These are phyloP conservation scores for Emmelina monodactyla DNA, from an alignment of 2,888 invertebrate genomes.

Conservation along the genomic window DNA sequence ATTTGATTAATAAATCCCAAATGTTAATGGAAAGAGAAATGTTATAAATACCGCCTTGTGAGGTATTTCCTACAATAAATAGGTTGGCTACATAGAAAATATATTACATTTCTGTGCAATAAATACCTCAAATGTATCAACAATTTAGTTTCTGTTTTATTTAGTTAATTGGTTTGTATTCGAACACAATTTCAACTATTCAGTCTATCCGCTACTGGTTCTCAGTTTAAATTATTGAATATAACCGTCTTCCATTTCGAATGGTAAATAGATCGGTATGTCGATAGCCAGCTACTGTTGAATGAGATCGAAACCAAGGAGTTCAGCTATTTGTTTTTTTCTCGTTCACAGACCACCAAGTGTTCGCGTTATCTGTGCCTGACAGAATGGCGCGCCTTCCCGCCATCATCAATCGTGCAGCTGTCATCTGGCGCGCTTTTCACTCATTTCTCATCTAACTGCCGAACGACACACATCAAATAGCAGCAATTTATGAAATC, in stretches of 20 bases:
- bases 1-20: no score
- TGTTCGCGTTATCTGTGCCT: conserved; percentile 3
- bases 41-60: no score
- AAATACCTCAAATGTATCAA: no score
- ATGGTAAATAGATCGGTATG: neutral
- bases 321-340: neutral
- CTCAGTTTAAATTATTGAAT: no score
- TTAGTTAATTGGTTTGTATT: no score
- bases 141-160: no score
- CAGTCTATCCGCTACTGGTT: neutral
- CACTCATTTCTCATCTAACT: conserved; percentile 28
- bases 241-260: neutral
- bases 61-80: no score
- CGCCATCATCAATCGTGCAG: conserved; percentile 38
- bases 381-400: conserved; percentile 23
- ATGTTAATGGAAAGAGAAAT: no score
- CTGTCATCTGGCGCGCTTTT: conserved; percentile 25
- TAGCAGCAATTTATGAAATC: conserved; percentile 19
- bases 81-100: no score
- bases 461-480: conserved; percentile 18
- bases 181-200: neutral
- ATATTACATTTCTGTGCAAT: no score
- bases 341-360: neutral
- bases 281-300: conserved; percentile 1
- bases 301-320: neutral